Evolutionary conservation across 1,140 invertebrate genomes (phyloP), one percentile per base, ranked within the genome.

Genomic region (Penaeus japonicus): DNA sequence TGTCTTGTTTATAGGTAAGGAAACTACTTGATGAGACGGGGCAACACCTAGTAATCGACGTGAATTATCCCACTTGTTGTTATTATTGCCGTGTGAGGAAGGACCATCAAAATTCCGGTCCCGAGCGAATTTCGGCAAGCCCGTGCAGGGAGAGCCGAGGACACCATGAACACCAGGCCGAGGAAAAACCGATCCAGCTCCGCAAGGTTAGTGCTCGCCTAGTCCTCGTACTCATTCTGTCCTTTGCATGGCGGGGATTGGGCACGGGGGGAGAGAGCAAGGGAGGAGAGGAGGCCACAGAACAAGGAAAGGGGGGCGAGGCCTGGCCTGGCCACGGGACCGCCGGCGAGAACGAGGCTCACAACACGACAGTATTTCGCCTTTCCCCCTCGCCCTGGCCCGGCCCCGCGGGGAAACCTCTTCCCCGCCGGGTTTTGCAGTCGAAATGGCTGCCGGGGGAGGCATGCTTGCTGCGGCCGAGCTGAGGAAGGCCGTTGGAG

Each of bases 81-180:
- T 85, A 85, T 39, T 89, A 17, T 78, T 32, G 22, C 27, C 80
- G 83, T 86, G 73, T n/a, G 59, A 82, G 35, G 39, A 89, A 89
- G 89, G 78, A 85, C 80, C 84, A 85, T 89, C 89, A 89, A 89
- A 86, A 89, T 89, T 89, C 89, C 89, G 89, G 89, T 89, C 89
- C 89, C 89, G 57, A 89, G 84, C 84, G 89, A 89, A 86, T 84
- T 89, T 89, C 89, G 89, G 89, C 89, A 89, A 70, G 84, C 89
- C 89, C 89, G 89, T 89, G 70, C 62, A 86, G 89, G 89, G 89
- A 89, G 89, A 89, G 89, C 89, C 89, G 89, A 89, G 24, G 84
- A 89, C n/a, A 89, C 59, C 59, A 88, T 88, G 87, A 89, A 85
- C 84, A 24, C 89, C 22, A 89, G 89, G 73, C n/a, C 80, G 24